phyloP scores from a whole-genome alignment of 2,113 vertebrate genomes.

The Perccottus glenii region DNA sequence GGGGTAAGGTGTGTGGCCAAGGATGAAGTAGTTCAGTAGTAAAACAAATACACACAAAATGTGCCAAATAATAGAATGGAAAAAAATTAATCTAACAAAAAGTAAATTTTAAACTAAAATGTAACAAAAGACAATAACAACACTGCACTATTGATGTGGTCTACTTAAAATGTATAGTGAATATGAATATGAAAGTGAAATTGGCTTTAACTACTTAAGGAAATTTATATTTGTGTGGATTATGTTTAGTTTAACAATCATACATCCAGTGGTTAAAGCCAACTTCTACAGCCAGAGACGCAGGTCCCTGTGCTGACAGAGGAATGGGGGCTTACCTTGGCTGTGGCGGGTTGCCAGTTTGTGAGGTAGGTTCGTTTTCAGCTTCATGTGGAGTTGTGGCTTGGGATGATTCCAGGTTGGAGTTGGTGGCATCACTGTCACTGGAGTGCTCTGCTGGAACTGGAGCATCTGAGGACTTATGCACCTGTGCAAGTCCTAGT shows the following conservation, averaged over 20 bases:
- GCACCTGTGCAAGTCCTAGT: constrained; percentile 40
- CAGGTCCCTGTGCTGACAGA: constrained; percentile 18
- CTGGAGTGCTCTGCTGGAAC: constrained; percentile 26
- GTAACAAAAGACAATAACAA: constrained; percentile 14
- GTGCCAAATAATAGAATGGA: neutral
- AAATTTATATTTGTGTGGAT: neutral
- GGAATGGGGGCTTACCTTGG: constrained; percentile 80
- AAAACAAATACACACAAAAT: constrained; percentile 4
- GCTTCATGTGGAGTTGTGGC: constrained; percentile 51
- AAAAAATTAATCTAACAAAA: constrained; percentile 31
- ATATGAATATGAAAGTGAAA: neutral
- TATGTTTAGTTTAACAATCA: constrained; percentile 7
- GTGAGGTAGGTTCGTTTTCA: constrained; percentile 91
- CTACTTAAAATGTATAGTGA: neutral
- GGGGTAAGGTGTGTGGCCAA: constrained; percentile 1
- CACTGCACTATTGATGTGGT: neutral
- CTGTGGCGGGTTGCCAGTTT: constrained; percentile 76
- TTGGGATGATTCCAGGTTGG: constrained; percentile 30
- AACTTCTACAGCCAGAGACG: constrained; percentile 26
- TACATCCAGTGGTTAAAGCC: constrained; percentile 35
- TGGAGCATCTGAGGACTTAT: constrained; percentile 39
- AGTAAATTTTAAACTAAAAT: constrained; percentile 22
- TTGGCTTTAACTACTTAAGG: constrained; percentile 46
- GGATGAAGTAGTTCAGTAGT: neutral
- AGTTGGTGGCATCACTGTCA: constrained; percentile 18